Conservation (phyloP, 2,797 vertebrate genomes). For the Parauchenoglanis ngamensis region DNA sequence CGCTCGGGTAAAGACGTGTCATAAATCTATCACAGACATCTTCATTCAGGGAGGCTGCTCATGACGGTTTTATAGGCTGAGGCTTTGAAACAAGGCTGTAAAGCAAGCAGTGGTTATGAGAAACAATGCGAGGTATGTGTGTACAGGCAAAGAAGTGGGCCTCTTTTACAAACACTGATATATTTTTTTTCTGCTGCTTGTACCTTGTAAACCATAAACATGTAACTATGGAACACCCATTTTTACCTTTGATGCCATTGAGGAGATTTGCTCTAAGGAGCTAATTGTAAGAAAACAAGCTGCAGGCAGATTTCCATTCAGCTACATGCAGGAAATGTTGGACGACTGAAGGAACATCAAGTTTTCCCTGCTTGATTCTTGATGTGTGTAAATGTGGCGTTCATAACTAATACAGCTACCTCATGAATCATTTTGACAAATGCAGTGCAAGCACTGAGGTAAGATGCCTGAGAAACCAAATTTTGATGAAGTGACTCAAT, state of each 20-base stretch:
- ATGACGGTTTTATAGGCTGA: conserved; percentile 42
- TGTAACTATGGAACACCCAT: not conserved
- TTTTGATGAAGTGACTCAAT: not conserved
- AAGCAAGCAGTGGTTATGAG: conserved; percentile 32
- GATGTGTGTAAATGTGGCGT: conserved; percentile 13
- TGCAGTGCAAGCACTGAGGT: not conserved
- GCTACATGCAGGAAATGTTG: not conserved
- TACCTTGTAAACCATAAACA: not conserved
- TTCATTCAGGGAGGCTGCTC: conserved; percentile 38
- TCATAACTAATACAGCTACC: not conserved
- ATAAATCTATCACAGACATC: conserved; percentile 45
- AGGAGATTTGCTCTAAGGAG: not conserved
- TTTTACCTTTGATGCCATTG: conserved; percentile 3
- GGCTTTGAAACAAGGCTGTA: conserved; percentile 47
- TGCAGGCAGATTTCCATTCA: not conserved
- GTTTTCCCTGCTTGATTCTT: conserved; percentile 4
- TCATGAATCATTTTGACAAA: conserved; percentile 28
- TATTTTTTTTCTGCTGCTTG: not conserved
- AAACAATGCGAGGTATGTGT: conserved; percentile 30
- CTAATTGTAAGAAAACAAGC: conserved; percentile 18
- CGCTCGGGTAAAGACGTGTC: conserved; percentile 33
- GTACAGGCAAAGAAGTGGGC: not conserved
- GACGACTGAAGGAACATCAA: not conserved
- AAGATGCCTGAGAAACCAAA: not conserved
- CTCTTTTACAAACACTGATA: conserved; percentile 1